Evolutionary conservation across 2,113 vertebrate genomes (phyloP).

Genomic region (Natator depressus): DNA sequence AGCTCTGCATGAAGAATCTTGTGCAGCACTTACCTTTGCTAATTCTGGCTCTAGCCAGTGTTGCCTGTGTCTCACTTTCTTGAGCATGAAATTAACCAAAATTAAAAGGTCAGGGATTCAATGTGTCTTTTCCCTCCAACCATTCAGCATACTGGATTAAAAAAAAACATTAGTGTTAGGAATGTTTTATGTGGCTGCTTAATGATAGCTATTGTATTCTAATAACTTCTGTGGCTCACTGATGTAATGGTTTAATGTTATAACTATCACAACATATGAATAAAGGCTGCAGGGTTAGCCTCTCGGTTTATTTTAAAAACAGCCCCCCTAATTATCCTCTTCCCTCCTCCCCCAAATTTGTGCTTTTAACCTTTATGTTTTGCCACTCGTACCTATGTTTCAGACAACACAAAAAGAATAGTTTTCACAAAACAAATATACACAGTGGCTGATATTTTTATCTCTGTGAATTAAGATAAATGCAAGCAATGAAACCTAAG

Average conservation of each 20-base stretch:
- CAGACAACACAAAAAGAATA: neutral
- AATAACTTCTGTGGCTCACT: neutral
- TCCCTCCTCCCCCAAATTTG: neutral
- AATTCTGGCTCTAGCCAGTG: neutral
- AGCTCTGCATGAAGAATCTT: neutral
- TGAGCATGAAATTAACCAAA: neutral
- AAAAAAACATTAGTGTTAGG: neutral
- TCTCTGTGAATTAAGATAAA: neutral
- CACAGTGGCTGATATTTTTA: neutral
- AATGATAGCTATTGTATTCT: neutral
- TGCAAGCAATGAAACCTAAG: neutral
- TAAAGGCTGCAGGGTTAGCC: neutral
- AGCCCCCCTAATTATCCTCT: neutral
- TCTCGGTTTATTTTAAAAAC: neutral
- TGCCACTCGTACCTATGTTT: neutral
- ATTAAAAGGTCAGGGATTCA: neutral
- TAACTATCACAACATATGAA: neutral
- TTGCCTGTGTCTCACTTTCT: too few species aligned
- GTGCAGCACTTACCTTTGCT: neutral
- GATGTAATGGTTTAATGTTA: neutral
- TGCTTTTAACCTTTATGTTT: neutral
- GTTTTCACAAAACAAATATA: neutral
- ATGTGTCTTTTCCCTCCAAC: too few species aligned
- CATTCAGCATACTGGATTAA: neutral
- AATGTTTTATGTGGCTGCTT: neutral